A percentile compares a stretch with the other conserved stretches of the same genome.
phyloP scores from a whole-genome alignment of 2,113 vertebrate species.

The Arenaria interpres region DNA sequence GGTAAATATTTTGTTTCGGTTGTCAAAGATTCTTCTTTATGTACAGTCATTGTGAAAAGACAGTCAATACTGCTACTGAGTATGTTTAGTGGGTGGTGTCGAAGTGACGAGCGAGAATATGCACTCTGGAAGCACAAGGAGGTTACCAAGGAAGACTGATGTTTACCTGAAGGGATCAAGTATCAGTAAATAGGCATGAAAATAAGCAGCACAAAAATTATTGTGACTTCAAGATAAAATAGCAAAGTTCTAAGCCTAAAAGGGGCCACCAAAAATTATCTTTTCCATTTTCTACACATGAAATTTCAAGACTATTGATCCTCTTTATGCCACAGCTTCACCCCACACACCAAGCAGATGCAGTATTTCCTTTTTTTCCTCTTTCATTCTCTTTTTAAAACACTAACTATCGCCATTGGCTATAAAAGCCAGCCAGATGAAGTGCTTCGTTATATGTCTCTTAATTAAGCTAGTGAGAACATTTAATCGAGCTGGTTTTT shows the following conservation, averaged over 20 bases:
- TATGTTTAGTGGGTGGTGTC: not conserved
- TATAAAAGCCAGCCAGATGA: not conserved
- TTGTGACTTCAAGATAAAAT: not conserved
- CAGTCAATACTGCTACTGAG: not conserved
- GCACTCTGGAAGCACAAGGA: not conserved
- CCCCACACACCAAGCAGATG: not conserved
- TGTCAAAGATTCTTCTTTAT: not conserved
- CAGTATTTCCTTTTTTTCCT: not conserved
- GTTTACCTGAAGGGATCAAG: not conserved
- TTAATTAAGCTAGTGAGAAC: not conserved
- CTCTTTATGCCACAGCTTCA: not conserved
- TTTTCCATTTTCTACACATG: not conserved
- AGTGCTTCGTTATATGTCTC: not conserved
- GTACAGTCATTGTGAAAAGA: not conserved
- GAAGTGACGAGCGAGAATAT: not conserved
- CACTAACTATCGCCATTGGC: not conserved
- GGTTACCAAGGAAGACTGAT: not conserved
- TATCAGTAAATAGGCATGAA: not conserved
- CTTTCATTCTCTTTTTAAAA: not conserved
- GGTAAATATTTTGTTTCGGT: not conserved
- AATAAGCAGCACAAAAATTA: not conserved
- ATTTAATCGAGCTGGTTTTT: not conserved
- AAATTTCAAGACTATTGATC: not conserved
- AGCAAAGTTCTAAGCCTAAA: not conserved
- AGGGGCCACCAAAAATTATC: not conserved